phyloP scores from a whole-genome alignment of 1,140 invertebrate species.

The Nomia melanderi region DNA sequence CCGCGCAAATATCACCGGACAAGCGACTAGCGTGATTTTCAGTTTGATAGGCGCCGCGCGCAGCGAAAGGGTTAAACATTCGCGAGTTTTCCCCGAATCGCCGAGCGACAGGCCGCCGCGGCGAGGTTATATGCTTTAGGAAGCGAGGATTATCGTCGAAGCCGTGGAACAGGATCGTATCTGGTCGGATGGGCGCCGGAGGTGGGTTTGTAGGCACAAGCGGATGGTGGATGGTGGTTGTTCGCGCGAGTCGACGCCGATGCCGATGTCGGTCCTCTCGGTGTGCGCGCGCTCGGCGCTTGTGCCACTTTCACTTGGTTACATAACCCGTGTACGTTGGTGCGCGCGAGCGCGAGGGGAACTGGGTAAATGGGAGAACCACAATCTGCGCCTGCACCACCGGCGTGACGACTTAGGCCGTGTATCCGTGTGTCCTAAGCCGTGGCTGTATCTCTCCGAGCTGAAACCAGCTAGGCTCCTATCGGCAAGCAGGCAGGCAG shows the following conservation, averaged over 20 bases:
- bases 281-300: slow-evolving; percentile 67
- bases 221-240: slow-evolving; percentile 56
- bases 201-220: slow-evolving; percentile 46
- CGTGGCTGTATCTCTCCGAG: slow-evolving; percentile 44
- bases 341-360: slow-evolving; percentile 69
- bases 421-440: slow-evolving; percentile 52
- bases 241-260: slow-evolving; percentile 51
- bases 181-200: slow-evolving; percentile 52
- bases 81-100: too few species aligned
- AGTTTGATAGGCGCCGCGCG: too few species aligned
- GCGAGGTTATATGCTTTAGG: slow-evolving; percentile 7
- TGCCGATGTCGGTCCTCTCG: slow-evolving; percentile 59
- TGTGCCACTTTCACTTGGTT: slow-evolving; percentile 82
- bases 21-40: too few species aligned
- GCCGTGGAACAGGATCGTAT: slow-evolving; percentile 51
- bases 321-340: slow-evolving; percentile 75
- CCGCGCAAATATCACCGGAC: too few species aligned
- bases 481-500: not conserved
- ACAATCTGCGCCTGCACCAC: slow-evolving; percentile 75
- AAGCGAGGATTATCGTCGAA: slow-evolving; percentile 27
- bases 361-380: slow-evolving; percentile 81
- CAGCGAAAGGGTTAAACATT: too few species aligned
- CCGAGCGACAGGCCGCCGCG: too few species aligned
- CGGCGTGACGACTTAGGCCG: slow-evolving; percentile 55
- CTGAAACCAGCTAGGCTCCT: slow-evolving; percentile 26